These are phyloP conservation scores for Neogobius melanostomus DNA, from an alignment of 2,113 vertebrate species.

Conservation along the genomic window DNA sequence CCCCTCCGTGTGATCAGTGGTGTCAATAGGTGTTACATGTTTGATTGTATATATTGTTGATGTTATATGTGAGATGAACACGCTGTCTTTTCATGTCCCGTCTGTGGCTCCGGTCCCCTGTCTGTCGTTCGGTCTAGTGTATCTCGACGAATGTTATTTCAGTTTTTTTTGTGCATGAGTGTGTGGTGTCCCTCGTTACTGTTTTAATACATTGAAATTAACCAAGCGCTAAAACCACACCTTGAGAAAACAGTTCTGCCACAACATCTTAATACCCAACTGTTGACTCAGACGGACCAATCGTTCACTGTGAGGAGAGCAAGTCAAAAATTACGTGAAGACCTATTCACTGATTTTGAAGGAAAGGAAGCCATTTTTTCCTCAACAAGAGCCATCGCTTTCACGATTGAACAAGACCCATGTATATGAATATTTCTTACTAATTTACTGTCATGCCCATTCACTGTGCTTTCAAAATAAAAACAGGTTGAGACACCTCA, in stretches of 20 bases:
- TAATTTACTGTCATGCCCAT: constrained; percentile 52
- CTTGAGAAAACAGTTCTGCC: constrained; percentile 15
- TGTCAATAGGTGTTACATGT: constrained; percentile 56
- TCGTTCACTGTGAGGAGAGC: constrained; percentile 67
- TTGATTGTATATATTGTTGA: constrained; percentile 51
- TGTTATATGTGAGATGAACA: constrained; percentile 47
- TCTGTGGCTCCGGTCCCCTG: constrained; percentile 42
- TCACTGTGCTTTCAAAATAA: constrained; percentile 63
- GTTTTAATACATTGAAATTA: constrained; percentile 28
- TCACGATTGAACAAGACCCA: constrained; percentile 38
- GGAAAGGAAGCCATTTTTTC: constrained; percentile 74
- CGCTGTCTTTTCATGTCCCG: constrained; percentile 26
- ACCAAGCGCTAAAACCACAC: constrained; percentile 13
- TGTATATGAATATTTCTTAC: constrained; percentile 23
- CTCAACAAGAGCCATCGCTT: constrained; percentile 52
- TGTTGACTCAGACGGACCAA: constrained; percentile 38
- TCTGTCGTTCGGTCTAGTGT: constrained; percentile 54
- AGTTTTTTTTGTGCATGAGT: constrained; percentile 33
- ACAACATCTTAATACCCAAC: constrained; percentile 36
- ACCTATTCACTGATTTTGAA: constrained; percentile 64
- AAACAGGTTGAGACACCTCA: constrained; percentile 18
- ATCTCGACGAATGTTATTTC: not conserved
- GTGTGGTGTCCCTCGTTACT: constrained; percentile 32
- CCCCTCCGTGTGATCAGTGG: constrained; percentile 39
- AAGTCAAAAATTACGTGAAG: constrained; percentile 28